Base-by-base conservation (phyloP, 2,888 invertebrate species). In the Microchrysa polita region DNA sequence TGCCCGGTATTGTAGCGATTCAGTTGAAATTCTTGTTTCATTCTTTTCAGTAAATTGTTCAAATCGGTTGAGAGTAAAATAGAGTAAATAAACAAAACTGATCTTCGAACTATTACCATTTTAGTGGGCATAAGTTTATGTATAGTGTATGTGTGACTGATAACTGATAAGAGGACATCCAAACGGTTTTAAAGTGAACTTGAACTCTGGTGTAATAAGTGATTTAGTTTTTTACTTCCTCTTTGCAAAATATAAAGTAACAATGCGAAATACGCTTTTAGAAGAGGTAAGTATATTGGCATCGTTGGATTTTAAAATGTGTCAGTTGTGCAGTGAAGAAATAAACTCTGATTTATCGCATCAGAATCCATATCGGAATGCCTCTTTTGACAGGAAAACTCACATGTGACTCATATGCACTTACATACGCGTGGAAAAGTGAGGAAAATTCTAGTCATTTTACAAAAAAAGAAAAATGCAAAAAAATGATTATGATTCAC, bases 261-360 rank as follows among this genome's bases (percentile, higher is more conserved):
- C 34, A 12, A 77, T 77, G 77, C 72, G 76, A 67, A 76, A 77
- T 73, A 74, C 77, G 23, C n/a, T 77, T 16, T 55, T 74, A 16
- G 74, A 76, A 67, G 76, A 77, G 77, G 77, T 77, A 67, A 74
- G 42, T 12, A 48, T 48, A 48, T 48, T 48, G 12, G n/a, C n/a
- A n/a, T 42, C 42, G 12, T 42, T 10, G 48, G 48, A n/a, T n/a
- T n/a, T 42, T 48, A 48, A 42, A 42, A 48, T 48, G 2, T n/a
- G 12, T 4, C 12, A 48, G 48, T n/a, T n/a, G 16, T n/a, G 5
- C 12, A 2, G 16, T 48, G 48, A 10, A 48, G 12, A 12, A 34
- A 34, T 48, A n/a, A 48, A 10, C 2, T 48, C n/a, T n/a, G 48
- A n/a, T 42, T 42, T 42, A 48, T n/a, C 10, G 12, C 2, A n/a